Evolutionary conservation across 2,888 invertebrate species (phyloP).

Genomic region (Dolichopus griseipennis): DNA sequence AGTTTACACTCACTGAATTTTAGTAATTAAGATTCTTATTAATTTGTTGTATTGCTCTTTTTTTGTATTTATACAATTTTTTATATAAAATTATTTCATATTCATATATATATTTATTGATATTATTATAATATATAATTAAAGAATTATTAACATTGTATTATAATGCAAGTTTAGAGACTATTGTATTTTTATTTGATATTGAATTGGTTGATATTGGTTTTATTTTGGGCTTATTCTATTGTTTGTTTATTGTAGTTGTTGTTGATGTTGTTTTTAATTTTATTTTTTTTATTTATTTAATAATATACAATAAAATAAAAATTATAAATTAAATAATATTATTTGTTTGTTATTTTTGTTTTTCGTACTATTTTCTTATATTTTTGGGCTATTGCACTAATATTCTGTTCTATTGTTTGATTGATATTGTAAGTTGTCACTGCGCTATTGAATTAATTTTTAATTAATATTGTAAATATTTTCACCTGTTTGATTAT

Average conservation of each 20-base stretch:
- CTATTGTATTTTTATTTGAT: background rate
- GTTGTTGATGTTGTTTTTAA: background rate
- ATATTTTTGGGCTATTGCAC: constrained; percentile 4
- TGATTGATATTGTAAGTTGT: background rate
- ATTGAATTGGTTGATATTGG: background rate
- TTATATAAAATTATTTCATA: no score
- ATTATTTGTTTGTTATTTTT: background rate
- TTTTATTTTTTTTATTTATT: background rate
- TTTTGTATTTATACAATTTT: no score
- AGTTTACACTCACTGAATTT: no score
- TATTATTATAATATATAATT: background rate
- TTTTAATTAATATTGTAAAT: background rate
- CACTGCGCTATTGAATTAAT: background rate
- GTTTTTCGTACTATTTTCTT: background rate
- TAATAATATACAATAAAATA: background rate
- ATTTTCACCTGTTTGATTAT: constrained; percentile 2
- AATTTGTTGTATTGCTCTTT: no score
- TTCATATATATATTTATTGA: background rate
- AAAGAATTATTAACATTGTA: background rate
- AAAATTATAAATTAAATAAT: background rate
- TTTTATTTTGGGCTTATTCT: background rate
- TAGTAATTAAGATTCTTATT: no score
- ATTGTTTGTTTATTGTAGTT: background rate
- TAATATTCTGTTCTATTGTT: background rate
- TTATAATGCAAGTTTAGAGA: constrained; percentile 6